Percentiles rank a stretch among this genome's conserved stretches.
Conservation (phyloP, 1,140 invertebrate species). For the Druon quercuslanigerum region DNA sequence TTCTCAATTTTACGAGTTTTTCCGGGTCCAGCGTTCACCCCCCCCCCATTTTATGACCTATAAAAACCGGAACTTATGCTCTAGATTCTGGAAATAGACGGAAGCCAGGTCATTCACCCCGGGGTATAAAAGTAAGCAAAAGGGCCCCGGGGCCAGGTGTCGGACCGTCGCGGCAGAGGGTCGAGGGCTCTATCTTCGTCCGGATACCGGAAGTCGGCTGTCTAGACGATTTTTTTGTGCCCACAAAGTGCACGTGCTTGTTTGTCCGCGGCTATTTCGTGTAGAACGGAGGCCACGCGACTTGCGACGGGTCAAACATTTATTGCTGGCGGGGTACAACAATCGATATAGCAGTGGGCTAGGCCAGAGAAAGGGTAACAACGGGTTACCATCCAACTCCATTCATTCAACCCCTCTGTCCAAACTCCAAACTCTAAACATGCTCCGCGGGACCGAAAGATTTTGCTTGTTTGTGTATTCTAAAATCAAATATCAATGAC, state of each 20-base stretch:
- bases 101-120: conserved; percentile 52
- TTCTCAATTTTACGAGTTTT: too few relatives aligned
- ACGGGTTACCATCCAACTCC: not conserved
- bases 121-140: conserved; percentile 33
- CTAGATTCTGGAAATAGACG: not conserved
- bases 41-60: not conserved
- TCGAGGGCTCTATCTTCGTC: conserved; percentile 54
- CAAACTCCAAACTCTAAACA: conserved; percentile 28
- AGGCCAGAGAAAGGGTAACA: conserved; percentile 7
- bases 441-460: conserved; percentile 1
- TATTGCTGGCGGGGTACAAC: conserved; percentile 24
- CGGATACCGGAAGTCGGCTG: conserved; percentile 67
- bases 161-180: conserved; percentile 49
- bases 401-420: conserved; percentile 18
- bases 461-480: not conserved
- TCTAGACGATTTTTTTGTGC: conserved; percentile 65
- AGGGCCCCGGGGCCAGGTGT: conserved; percentile 63
- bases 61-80: conserved; percentile 43
- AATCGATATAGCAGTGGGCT: conserved; percentile 21
- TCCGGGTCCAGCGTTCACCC: too few relatives aligned
- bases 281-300: conserved; percentile 13
- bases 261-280: conserved; percentile 8
- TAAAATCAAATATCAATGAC: conserved; percentile 16
- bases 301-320: conserved; percentile 23
- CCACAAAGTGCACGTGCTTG: conserved; percentile 17